Evolutionary conservation across 2,888 invertebrate species (phyloP).

Genomic region (Aethes cnicana): DNA sequence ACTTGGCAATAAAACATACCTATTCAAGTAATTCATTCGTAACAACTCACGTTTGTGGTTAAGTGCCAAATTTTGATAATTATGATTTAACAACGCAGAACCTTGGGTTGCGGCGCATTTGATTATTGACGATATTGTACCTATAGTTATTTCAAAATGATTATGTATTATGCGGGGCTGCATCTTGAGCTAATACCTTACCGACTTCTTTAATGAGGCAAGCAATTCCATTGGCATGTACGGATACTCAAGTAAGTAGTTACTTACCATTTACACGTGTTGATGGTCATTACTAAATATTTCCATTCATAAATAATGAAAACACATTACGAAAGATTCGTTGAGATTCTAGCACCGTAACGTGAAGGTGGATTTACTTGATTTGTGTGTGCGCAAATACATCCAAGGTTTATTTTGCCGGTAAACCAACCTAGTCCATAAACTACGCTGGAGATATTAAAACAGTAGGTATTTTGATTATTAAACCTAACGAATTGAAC

Average conservation of each 20-base stretch:
- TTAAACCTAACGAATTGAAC: too few relatives aligned
- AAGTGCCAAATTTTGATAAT: constrained; percentile 8
- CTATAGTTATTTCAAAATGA: constrained; percentile 1
- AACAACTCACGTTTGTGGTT: constrained; percentile 8
- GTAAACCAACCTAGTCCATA: constrained; percentile 7
- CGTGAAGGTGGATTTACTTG: constrained; percentile 9
- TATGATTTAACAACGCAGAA: constrained; percentile 1
- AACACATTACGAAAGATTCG: constrained; percentile 14
- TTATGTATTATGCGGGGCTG: constrained; percentile 5
- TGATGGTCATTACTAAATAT: constrained; percentile 6
- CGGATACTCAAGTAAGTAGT: background rate
- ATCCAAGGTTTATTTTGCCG: constrained; percentile 36
- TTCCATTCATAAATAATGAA: constrained; percentile 19
- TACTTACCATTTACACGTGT: constrained; percentile 1
- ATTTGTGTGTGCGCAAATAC: constrained; percentile 33
- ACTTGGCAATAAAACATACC: background rate
- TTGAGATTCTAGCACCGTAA: constrained; percentile 11
- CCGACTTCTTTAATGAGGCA: background rate
- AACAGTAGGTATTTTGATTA: background rate
- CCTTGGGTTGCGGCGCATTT: constrained; percentile 3
- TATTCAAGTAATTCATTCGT: background rate
- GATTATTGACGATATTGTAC: constrained; percentile 2
- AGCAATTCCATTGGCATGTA: background rate
- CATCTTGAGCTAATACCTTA: background rate
- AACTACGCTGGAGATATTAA: background rate